Evolutionary conservation across 2,797 vertebrate species (phyloP).

Genomic region (Helicolenus hilgendorfi): DNA sequence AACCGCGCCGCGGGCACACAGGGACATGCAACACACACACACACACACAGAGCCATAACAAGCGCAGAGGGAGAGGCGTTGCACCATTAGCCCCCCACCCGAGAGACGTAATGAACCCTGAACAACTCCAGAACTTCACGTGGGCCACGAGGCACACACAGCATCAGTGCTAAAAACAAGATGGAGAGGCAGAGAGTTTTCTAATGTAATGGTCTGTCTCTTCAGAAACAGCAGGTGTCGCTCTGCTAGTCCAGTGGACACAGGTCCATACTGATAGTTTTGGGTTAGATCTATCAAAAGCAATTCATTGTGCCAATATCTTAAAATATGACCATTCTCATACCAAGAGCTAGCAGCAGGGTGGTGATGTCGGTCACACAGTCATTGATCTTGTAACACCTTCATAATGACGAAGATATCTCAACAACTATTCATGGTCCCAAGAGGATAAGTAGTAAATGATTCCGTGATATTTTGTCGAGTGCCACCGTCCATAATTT

Average conservation of each 20-base stretch:
- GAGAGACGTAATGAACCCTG: constrained; percentile 78
- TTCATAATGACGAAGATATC: background rate
- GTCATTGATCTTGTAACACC: background rate
- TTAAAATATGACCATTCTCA: background rate
- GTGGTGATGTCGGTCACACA: background rate
- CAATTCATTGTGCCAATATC: background rate
- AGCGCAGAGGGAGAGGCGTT: constrained; percentile 60
- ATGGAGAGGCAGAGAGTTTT: constrained; percentile 7
- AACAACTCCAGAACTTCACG: constrained; percentile 62
- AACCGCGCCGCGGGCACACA: constrained; percentile 12
- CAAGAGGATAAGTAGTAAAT: background rate
- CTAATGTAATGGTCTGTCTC: background rate
- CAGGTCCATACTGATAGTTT: background rate
- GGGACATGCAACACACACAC: constrained; percentile 36
- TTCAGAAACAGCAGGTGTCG: background rate
- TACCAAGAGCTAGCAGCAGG: background rate
- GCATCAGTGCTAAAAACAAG: constrained; percentile 46
- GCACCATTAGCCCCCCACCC: constrained; percentile 78
- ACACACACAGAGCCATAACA: constrained; percentile 41
- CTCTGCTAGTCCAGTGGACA: background rate
- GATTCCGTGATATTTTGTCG: background rate
- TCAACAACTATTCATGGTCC: background rate
- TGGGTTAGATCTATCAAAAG: background rate
- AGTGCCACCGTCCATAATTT: background rate
- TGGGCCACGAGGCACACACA: constrained; percentile 53